These are phyloP conservation scores for Osmerus eperlanus DNA, from an alignment of 2,113 vertebrate genomes.

Conservation along the genomic window DNA sequence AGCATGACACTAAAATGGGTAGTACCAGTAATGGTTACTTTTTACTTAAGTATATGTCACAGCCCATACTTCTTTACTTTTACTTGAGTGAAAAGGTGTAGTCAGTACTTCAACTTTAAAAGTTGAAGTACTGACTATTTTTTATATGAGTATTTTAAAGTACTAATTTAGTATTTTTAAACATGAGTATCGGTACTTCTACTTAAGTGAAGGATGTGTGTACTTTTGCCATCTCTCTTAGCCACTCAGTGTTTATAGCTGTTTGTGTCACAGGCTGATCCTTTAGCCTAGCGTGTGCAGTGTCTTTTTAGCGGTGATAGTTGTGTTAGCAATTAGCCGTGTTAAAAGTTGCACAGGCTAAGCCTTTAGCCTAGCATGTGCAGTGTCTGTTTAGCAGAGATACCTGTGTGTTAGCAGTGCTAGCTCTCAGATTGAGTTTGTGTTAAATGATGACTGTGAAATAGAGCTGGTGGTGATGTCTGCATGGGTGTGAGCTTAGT, in stretches of 20 bases:
- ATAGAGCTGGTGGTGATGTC: neutral
- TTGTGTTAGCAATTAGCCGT: neutral
- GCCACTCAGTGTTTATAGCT: neutral
- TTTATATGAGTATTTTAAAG: no score
- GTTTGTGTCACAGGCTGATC: neutral
- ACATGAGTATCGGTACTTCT: neutral
- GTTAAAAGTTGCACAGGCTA: neutral
- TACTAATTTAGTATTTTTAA: no score
- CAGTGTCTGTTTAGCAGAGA: neutral
- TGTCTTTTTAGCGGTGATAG: neutral
- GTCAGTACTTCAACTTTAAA: no score
- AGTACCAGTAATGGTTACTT: no score
- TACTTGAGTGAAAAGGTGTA: no score
- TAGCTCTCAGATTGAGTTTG: neutral
- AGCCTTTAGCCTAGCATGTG: neutral
- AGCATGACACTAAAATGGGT: no score
- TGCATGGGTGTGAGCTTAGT: neutral
- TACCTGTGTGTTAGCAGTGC: neutral
- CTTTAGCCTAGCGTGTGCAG: no score
- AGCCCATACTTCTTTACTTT: no score
- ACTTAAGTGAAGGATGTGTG: no score
- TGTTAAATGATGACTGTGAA: neutral
- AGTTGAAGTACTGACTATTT: no score
- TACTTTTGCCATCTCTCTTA: no score
- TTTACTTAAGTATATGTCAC: no score